Evolutionary conservation across 2,113 vertebrate genomes (phyloP), one percentile per base, ranked within the genome.

Genomic region (Chinchilla lanigera): DNA sequence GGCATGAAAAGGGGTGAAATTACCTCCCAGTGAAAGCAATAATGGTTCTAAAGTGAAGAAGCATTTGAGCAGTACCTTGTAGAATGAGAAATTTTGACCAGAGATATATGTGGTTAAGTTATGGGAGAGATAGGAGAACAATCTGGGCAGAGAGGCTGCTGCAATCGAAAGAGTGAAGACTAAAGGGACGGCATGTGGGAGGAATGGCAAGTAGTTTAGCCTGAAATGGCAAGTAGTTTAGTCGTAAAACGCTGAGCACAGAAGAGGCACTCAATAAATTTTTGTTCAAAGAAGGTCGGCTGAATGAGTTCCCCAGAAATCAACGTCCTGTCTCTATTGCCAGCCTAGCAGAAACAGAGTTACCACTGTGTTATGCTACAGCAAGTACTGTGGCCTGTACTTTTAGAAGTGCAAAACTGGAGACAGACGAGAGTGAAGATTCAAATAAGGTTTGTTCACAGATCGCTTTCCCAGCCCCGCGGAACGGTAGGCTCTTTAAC

Each of bases 211-310:
- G 92, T 47, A 96, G 85, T 69, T 94, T 35, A 52, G 75, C 61
- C 78, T 95, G 86, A 83, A 77, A 54, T 89, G 94, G 93, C 91
- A 63, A 77, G 73, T 35, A 20, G 30, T 35, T 80, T 54, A 22
- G 77, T 80, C 85, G 78, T 95, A 82, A 96, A 96, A 97, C 96
- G 87, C 94, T 67, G 12, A 89, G 73, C 71, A 94, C 54, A 78
- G 52, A 92, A 86, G 69, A 96, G 91, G 38, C 71, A 28, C 81
- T 97, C 93, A 92, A 97, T 86, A 98, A 96, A 94, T 93, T 95
- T 95, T 96, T 93, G 93, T 69, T 90, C 69, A 97, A 90, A 92
- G 67, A 77, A 95, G 58, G 28, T 97, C 63, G 87, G 38, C 77
- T 96, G 92, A 97, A 97, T 96, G 84, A 87, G 44, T 41, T 81